Evolutionary conservation across 2,888 invertebrate species (phyloP).

Genomic region (Schizaphis graminum): DNA sequence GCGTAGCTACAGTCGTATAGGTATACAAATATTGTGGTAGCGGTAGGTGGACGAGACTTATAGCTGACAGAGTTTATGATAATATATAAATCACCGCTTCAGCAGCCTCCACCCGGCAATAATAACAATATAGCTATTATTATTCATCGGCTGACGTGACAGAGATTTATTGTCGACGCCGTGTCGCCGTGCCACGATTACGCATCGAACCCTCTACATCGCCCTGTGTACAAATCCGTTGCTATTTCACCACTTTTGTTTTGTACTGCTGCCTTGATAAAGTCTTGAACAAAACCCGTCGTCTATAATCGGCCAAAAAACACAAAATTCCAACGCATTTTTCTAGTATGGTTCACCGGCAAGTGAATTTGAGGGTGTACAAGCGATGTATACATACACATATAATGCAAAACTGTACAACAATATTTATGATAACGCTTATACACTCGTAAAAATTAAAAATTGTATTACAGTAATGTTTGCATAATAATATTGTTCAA

Average conservation of each 20-base stretch:
- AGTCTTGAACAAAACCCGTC: neutral
- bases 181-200: neutral
- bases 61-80: neutral
- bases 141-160: conserved; percentile 43
- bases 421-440: neutral
- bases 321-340: neutral
- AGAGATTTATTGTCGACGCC: conserved; percentile 48
- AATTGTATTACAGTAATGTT: neutral
- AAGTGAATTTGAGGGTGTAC: neutral
- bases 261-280: neutral
- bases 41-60: neutral
- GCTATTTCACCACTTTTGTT: neutral
- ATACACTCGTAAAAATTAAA: neutral
- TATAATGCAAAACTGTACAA: neutral
- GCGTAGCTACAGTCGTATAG: neutral
- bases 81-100: conserved; percentile 36
- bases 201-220: neutral
- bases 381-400: neutral
- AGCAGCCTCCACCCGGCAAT: neutral
- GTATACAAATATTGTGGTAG: neutral
- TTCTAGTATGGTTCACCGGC: neutral
- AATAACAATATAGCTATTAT: conserved; percentile 35
- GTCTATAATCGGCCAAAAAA: neutral
- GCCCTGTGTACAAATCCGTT: neutral
- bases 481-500: neutral